phyloP scores from a whole-genome alignment of 2,888 invertebrate genomes.

The Eubasilissa splendida region DNA sequence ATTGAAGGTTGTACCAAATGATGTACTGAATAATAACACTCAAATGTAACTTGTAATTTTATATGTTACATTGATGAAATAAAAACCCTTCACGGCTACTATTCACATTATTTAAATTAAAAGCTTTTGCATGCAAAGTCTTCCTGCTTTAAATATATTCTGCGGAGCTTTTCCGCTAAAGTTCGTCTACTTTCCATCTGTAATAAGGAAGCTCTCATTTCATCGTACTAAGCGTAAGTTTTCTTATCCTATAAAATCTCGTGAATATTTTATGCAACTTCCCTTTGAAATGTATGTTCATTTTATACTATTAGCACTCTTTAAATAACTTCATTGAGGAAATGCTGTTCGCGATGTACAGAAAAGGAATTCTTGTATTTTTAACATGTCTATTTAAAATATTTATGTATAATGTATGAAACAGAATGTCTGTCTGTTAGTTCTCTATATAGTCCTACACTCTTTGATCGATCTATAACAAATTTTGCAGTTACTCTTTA shows the following conservation, averaged over 20 bases:
- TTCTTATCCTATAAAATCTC: conserved; percentile 21
- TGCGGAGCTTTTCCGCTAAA: conserved; percentile 25
- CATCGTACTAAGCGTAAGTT: conserved; percentile 22
- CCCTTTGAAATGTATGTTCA: neutral
- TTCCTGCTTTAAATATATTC: conserved; percentile 34
- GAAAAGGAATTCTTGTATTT: no score
- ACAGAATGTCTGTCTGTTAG: no score
- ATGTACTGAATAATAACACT: no score
- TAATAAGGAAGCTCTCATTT: conserved; percentile 27
- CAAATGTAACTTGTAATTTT: no score
- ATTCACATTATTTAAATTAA: conserved; percentile 42
- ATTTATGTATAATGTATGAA: no score
- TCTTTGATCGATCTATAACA: no score
- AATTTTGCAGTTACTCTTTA: no score
- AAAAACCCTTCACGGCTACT: neutral
- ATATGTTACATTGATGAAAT: no score
- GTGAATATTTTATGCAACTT: conserved; percentile 3
- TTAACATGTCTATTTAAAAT: no score
- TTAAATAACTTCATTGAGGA: neutral
- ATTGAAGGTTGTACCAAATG: no score
- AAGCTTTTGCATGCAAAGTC: conserved; percentile 27
- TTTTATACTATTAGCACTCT: conserved; percentile 21
- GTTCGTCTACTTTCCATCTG: conserved; percentile 9
- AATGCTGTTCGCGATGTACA: no score
- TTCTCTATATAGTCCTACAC: no score